Evolutionary conservation across 2,888 invertebrate species (phyloP), one percentile per base, ranked within the genome.

Genomic region (Hypolimnas misippus): DNA sequence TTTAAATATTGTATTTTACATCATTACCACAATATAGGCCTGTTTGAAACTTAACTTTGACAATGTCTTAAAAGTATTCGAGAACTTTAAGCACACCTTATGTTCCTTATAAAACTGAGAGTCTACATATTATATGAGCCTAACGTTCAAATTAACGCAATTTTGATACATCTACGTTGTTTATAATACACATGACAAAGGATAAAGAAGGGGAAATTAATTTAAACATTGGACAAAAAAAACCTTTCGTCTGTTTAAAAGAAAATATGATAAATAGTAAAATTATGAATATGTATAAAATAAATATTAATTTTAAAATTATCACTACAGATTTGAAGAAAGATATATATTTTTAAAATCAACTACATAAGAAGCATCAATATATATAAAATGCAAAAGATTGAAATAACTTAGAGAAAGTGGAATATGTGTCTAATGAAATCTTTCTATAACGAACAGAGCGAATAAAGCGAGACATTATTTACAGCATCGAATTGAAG

Each of bases 401-500:
- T 35, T 38, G 8, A 33, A 33, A 38, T 38, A 4, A 38, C 1
- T 38, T 3, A 38, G 12, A 8, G 12, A 33, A 38, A 38, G 35
- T 38, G n/a, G 4, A 38, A n/a, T 38, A n/a, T 38, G n/a, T n/a
- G 4, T 38, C 1, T 38, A 29, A 31, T 40, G 33, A 40, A 12
- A 50, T n/a, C 40, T 14, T 51, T 63, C 19, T 25, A 14, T 25
- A 46, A 29, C 51, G 21, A 31, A 52, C 33, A 16, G 4, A 62
- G 50, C 38, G 66, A 54, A 46, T 7, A 8, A 83, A 82, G 81
- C 83, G 70, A 75, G 53, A 78, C 79, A 77, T 68, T 87, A 89
- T 88, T 74, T 87, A 89, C 87, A 89, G 78, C 80, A 29, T 64
- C 51, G 55, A 19, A 42, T 29, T 58, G 66, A 60, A 83, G 82